Evolutionary conservation across 2,888 invertebrate genomes (phyloP).

Genomic region (Leptothorax acervorum): DNA sequence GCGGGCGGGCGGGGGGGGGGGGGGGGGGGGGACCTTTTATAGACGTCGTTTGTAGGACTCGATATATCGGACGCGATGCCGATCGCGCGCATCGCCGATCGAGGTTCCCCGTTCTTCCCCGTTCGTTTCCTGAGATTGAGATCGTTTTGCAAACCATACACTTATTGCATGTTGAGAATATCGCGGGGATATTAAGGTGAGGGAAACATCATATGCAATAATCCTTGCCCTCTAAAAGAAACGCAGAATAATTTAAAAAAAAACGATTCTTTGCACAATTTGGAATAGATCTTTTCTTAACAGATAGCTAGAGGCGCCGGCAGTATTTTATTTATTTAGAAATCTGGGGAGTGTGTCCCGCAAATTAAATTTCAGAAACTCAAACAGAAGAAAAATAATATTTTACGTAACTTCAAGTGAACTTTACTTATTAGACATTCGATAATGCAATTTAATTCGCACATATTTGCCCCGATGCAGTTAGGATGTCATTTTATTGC

Average conservation of each 20-base stretch:
- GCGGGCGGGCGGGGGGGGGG: neutral
- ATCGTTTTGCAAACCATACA: conserved; percentile 4
- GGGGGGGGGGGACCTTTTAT: conserved; percentile 66
- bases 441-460: conserved; percentile 10
- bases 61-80: conserved; percentile 73
- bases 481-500: neutral
- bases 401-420: neutral
- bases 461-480: neutral
- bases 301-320: neutral
- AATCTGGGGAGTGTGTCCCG: neutral
- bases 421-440: conserved; percentile 1
- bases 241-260: neutral
- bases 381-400: conserved; percentile 17
- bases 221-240: neutral
- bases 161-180: neutral
- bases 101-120: conserved; percentile 8
- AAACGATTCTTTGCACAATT: neutral
- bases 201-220: neutral
- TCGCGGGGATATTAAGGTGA: neutral
- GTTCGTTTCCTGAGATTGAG: neutral
- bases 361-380: conserved; percentile 10
- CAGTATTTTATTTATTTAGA: conserved; percentile 6
- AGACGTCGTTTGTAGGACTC: conserved; percentile 74
- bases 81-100: conserved; percentile 59
- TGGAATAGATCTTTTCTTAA: neutral